Evolutionary conservation across 2,797 vertebrate species (phyloP).

Genomic region (Bucorvus abyssinicus): DNA sequence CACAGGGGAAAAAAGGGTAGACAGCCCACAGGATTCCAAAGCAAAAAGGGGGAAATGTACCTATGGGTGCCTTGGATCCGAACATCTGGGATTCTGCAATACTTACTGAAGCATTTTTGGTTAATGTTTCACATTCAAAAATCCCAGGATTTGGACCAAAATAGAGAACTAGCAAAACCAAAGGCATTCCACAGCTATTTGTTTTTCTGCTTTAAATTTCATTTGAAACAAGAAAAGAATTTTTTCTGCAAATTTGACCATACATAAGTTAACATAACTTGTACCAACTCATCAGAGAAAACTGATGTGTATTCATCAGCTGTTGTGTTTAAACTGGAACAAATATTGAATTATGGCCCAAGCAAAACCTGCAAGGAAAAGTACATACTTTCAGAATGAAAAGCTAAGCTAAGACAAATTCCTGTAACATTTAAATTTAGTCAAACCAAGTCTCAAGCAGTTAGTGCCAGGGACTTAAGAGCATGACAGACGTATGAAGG

Average conservation of each 20-base stretch:
- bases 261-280: not conserved
- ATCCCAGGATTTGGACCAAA: not conserved
- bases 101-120: not conserved
- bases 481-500: not conserved
- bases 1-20: not conserved
- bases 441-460: not conserved
- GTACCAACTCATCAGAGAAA: not conserved
- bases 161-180: not conserved
- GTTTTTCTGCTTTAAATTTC: not conserved
- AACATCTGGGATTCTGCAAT: not conserved
- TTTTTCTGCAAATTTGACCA: not conserved
- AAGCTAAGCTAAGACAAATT: slow-evolving; percentile 12
- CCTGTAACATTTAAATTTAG: not conserved
- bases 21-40: not conserved
- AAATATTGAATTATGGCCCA: not conserved
- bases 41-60: not conserved
- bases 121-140: not conserved
- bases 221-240: not conserved
- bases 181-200: not conserved
- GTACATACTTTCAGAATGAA: not conserved
- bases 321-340: not conserved
- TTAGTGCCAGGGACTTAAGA: not conserved
- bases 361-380: not conserved
- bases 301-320: not conserved
- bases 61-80: not conserved